These are phyloP conservation scores for Drosophila hydei DNA, from an alignment of 1,140 invertebrate species.

Conservation along the genomic window DNA sequence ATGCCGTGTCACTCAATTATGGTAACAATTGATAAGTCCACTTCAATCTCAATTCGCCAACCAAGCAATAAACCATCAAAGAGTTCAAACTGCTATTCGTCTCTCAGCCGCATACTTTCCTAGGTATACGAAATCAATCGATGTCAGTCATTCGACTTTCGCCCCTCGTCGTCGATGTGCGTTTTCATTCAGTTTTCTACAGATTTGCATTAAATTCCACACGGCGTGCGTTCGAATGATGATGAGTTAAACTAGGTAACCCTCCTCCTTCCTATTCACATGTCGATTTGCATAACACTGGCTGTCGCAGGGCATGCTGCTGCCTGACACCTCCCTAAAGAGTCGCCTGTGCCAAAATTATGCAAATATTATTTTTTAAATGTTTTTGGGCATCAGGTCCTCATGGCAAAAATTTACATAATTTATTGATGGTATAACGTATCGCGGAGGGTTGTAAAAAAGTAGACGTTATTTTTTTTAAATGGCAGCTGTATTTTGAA, in stretches of 20 bases:
- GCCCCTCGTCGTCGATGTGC: constrained; percentile 55
- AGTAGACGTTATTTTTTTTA: constrained; percentile 64
- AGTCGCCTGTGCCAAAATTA: constrained; percentile 79
- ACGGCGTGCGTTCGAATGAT: constrained; percentile 63
- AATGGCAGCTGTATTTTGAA: constrained; percentile 51
- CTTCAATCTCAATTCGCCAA: constrained; percentile 67
- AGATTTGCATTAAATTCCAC: constrained; percentile 50
- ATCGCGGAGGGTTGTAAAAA: constrained; percentile 47
- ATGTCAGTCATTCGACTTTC: constrained; percentile 24
- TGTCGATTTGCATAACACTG: constrained; percentile 81
- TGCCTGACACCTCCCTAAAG: constrained; percentile 31
- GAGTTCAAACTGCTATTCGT: background rate
- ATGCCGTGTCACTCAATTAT: constrained; percentile 80
- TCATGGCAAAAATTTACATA: constrained; percentile 66
- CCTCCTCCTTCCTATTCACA: constrained; percentile 54
- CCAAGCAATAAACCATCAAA: constrained; percentile 40
- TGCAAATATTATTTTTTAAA: constrained; percentile 80
- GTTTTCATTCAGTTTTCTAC: constrained; percentile 57
- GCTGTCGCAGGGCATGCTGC: constrained; percentile 22
- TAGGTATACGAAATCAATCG: constrained; percentile 43
- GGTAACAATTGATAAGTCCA: constrained; percentile 80
- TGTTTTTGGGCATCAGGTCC: constrained; percentile 70
- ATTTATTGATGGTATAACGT: constrained; percentile 53
- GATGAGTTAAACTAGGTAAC: constrained; percentile 1
- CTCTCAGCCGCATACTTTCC: background rate